Conservation (phyloP, 2,113 vertebrate genomes). For the Lepisosteus osseus region DNA sequence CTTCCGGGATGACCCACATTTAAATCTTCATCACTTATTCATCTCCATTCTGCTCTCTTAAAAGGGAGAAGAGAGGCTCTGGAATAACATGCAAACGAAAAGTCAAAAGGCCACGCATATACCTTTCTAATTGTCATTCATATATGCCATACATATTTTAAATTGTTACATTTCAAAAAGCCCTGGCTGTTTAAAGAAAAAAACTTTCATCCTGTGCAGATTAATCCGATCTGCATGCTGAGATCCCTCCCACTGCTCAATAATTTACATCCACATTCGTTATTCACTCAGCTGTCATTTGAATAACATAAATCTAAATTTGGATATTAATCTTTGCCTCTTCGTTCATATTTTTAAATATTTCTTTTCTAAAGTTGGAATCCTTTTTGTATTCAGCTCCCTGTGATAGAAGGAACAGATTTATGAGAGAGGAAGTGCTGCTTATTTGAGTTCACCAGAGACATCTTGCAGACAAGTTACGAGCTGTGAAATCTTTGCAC, state of each 20-base stretch:
- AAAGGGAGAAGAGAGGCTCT: slow-evolving; percentile 6
- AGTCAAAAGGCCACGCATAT: slow-evolving; percentile 34
- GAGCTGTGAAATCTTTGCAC: too few relatives aligned
- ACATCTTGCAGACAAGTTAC: too few relatives aligned
- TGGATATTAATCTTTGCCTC: slow-evolving; percentile 22
- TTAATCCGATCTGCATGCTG: slow-evolving; percentile 48
- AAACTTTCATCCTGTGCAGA: slow-evolving; percentile 38
- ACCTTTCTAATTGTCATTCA: slow-evolving; percentile 41
- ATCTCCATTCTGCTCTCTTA: slow-evolving; percentile 2
- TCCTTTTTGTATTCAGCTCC: too few relatives aligned
- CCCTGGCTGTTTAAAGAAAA: slow-evolving; percentile 25
- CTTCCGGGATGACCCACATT: slow-evolving; percentile 9
- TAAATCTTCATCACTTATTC: slow-evolving; percentile 19
- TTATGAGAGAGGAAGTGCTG: too few relatives aligned
- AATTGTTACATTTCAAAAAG: slow-evolving; percentile 37
- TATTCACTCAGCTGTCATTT: slow-evolving; percentile 50
- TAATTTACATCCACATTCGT: slow-evolving; percentile 55
- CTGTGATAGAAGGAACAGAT: too few relatives aligned
- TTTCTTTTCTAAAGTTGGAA: too few relatives aligned
- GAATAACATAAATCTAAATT: slow-evolving; percentile 45
- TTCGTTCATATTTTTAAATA: too few relatives aligned
- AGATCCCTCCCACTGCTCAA: slow-evolving; percentile 48
- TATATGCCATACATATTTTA: slow-evolving; percentile 37
- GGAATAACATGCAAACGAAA: slow-evolving; percentile 42
- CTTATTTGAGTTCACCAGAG: too few relatives aligned